phyloP scores from a whole-genome alignment of 1,140 invertebrate species.

The Tachypleus tridentatus region DNA sequence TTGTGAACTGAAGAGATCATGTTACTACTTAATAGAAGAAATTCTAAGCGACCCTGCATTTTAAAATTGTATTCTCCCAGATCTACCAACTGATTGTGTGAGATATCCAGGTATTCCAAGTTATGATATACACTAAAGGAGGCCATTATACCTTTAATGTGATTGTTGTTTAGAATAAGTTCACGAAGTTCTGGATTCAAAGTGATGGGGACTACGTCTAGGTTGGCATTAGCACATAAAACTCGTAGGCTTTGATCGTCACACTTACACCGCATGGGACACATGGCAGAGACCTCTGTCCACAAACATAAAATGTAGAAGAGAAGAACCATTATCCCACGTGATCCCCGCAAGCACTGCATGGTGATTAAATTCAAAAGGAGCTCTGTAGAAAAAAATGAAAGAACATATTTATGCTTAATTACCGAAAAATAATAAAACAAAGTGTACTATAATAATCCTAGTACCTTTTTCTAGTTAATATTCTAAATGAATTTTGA shows the following conservation, averaged over 20 bases:
- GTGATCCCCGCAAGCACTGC: conserved; percentile 13
- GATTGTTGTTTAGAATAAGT: conserved; percentile 69
- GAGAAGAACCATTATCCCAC: conserved; percentile 12
- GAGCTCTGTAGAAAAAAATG: too few species aligned
- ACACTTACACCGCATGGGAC: conserved; percentile 64
- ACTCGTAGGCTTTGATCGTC: conserved; percentile 80
- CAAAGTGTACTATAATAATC: too few species aligned
- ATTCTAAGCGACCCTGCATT: conserved; percentile 52
- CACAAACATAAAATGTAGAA: conserved; percentile 14
- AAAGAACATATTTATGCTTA: too few species aligned
- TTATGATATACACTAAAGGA: conserved; percentile 78
- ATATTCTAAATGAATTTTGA: too few species aligned
- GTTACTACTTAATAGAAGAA: conserved; percentile 25
- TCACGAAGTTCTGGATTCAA: conserved; percentile 75
- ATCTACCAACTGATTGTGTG: conserved; percentile 64
- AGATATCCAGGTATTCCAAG: conserved; percentile 66
- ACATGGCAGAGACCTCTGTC: conserved; percentile 8
- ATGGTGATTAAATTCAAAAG: not conserved
- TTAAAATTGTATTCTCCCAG: conserved; percentile 56
- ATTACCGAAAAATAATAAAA: too few species aligned
- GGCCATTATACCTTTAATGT: conserved; percentile 71
- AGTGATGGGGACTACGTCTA: conserved; percentile 79
- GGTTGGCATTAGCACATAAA: conserved; percentile 63
- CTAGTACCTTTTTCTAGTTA: too few species aligned
- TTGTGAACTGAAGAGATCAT: conserved; percentile 40